Evolutionary conservation across 2,888 invertebrate genomes (phyloP), one percentile per base, ranked within the genome.

Genomic region (Linhomoeus sp.): DNA sequence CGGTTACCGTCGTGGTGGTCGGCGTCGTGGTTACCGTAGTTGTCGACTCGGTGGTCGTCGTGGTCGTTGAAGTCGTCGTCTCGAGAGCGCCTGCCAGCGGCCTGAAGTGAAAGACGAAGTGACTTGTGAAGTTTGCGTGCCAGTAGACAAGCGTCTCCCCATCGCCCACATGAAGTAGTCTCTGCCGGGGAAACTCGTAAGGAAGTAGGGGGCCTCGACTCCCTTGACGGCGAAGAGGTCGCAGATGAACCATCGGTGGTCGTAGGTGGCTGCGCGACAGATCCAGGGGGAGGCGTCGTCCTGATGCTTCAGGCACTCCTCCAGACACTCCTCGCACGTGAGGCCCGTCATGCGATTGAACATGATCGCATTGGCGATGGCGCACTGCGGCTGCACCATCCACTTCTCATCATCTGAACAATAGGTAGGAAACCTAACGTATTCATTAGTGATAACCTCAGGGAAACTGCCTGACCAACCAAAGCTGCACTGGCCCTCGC

Each of bases 161-260:
- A n/a, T n/a, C 37, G 17, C 17, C 12, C 5, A 55, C 50, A 40
- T 45, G 44, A 58, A 56, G 45, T 58, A 56, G 43, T 58, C 56
- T n/a, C 56, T 45, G 9, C 51, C 52, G 19, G 47, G 47, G 43
- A 48, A 56, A 22, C 49, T 45, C 5, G 49, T 43, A 25, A 56
- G 45, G 46, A 46, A 52, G 41, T 51, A 55, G 3, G 56, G 56
- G 22, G 24, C 42, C 14, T 42, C 41, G 2, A 41, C 49, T 17
- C 56, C 56, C 40, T 51, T 50, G 14, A 56, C 45, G 14, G 56
- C 58, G 48, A 55, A 56, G 24, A 56, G 43, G 43, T 56, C 56
- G 41, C 56, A 56, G 20, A 56, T 56, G 29, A 51, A 49, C 53
- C 54, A 56, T 15, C 48, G 43, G 43, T 55, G 45, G 41, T 56